Base-by-base conservation (phyloP, 2,888 invertebrate species). In the Dicranocentrus wangi region DNA sequence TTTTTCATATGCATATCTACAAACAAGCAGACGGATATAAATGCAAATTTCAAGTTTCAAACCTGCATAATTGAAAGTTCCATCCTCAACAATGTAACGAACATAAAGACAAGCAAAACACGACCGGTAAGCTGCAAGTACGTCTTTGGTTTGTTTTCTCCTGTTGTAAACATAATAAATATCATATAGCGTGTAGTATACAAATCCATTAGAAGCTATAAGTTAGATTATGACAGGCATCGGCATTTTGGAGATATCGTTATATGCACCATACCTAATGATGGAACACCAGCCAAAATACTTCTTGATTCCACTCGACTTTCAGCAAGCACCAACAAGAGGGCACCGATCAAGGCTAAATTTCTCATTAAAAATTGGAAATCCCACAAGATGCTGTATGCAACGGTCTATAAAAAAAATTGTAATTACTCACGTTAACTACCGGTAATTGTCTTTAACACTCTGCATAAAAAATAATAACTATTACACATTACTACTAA, bases 331-430 rank as follows among this genome's bases (percentile, higher is more conserved):
- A 99, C 95, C 60, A 99, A 91, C 53, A 99, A 90, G 10, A 99
- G 92, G n/a, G 99, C 99, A 80, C 99, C 99, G 87, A 98, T 96
- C 72, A 99, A 92, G 13, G 99, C 98, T 87, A 99, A 90, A 90
- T 99, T 99, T 83, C 99, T 93, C 86, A 98, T 93, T 82, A 99
- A 91, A 90, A 99, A 99, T 89, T 98, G 98, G 88, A 98, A 89
- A 89, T 99, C 99, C 98, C 99, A 99, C 78, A 99, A 90, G 90
- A 99, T 99, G 89, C 97, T 96, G 90, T 97, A 97, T 0, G 97
- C 97, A 87, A 97, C 91, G 68, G 97, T 97, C 95, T 95, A 90
- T 32, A 90, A 89, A 87, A 86, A 87, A 68, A 25, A 75, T 72
- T 19, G n/a, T n/a, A n/a, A n/a, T n/a, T n/a, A n/a, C n/a, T n/a